Evolutionary conservation across 2,113 vertebrate species (phyloP).

Genomic region (Xiphophorus maculatus): DNA sequence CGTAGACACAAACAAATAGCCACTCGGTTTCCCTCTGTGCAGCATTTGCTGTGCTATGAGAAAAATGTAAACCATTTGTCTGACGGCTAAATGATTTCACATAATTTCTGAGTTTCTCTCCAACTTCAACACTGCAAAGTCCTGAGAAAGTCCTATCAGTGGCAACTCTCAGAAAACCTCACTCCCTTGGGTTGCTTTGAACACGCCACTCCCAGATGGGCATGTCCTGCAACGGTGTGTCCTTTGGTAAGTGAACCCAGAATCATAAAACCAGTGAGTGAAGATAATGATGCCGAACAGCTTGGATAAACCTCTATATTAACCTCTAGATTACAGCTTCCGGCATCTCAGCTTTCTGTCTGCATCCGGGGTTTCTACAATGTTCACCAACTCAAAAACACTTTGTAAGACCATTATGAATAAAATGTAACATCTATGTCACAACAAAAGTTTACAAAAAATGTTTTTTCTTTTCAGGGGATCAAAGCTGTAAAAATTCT

Average conservation of each 20-base stretch:
- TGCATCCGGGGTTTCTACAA: background rate
- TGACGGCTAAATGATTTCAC: slow-evolving; percentile 27
- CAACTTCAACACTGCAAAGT: background rate
- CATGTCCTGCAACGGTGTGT: background rate
- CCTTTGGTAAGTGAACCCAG: background rate
- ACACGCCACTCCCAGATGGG: background rate
- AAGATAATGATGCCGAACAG: background rate
- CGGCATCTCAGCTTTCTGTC: background rate
- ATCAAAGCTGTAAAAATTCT: too few relatives aligned
- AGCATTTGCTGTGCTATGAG: slow-evolving; percentile 28
- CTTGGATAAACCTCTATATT: background rate
- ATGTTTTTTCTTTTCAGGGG: too few relatives aligned
- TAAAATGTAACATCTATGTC: too few relatives aligned
- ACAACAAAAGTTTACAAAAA: too few relatives aligned
- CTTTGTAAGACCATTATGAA: too few relatives aligned
- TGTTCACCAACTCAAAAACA: too few relatives aligned
- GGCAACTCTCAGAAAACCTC: too few relatives aligned
- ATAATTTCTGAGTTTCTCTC: background rate
- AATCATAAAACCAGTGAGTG: background rate
- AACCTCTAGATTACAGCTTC: background rate
- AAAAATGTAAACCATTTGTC: slow-evolving; percentile 51
- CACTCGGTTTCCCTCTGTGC: slow-evolving; percentile 7
- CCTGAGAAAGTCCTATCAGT: too few relatives aligned
- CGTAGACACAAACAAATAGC: slow-evolving; percentile 28
- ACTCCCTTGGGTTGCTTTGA: too few relatives aligned